These are phyloP conservation scores for Lemur catta DNA, from an alignment of 2,797 vertebrate species.

Conservation along the genomic window DNA sequence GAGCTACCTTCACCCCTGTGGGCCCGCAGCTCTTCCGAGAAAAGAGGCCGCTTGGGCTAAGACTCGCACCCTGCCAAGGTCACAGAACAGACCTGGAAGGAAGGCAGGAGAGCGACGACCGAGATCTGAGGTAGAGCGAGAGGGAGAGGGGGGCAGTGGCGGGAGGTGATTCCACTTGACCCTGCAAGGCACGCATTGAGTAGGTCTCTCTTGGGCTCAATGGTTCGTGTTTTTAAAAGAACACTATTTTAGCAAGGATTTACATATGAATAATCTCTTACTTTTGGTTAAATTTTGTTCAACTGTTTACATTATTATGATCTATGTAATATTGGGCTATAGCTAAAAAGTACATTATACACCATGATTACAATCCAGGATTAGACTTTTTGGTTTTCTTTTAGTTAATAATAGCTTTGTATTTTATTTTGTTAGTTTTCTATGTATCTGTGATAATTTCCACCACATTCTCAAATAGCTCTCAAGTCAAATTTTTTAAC, in stretches of 20 bases:
- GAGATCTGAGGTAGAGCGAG: background rate
- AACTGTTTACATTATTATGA: background rate
- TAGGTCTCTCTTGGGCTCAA: background rate
- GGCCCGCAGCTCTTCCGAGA: background rate
- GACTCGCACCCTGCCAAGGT: background rate
- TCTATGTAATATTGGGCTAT: background rate
- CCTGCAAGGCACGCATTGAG: background rate
- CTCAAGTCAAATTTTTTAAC: background rate
- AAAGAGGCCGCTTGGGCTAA: background rate
- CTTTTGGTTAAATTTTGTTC: background rate
- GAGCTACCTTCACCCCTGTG: background rate
- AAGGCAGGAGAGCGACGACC: background rate
- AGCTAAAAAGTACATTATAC: background rate
- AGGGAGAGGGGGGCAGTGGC: background rate
- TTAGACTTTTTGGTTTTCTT: background rate
- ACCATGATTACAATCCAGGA: background rate
- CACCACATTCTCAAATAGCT: background rate
- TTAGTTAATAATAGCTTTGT: background rate
- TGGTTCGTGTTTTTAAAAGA: background rate
- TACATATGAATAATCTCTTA: background rate
- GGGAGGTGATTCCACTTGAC: constrained; percentile 54
- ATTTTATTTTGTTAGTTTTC: background rate
- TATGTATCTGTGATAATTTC: background rate
- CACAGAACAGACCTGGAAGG: background rate
- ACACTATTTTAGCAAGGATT: background rate